Base-by-base conservation (phyloP, 2,888 invertebrate genomes). In the Diarsia mendica region DNA sequence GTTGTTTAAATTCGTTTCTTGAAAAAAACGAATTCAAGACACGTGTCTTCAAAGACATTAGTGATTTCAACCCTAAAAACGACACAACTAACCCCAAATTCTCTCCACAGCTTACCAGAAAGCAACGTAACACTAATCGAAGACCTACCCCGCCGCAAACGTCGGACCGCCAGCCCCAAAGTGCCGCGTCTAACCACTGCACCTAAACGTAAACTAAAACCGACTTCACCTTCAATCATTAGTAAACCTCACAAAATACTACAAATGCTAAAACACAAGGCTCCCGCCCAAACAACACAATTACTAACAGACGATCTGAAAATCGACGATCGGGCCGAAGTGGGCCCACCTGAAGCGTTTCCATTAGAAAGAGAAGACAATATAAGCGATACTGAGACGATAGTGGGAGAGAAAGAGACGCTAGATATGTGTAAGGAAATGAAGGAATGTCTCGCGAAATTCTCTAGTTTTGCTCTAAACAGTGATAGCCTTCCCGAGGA, bases 381-480 rank as follows among this genome's bases (percentile, higher is more conserved):
- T 28, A 70, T 93, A 8, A 94, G 93, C 49, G 95, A 94, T 63
- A 88, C 93, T 0, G 94, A 93, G 71, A 93, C 94, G 0, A 89
- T 93, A 63, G 93, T 93, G 0, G 93, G 92, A 0, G 89, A 87
- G 67, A 87, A 88, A 63, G 87, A 88, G 64, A 68, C 82, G 0
- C 85, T 79, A 2, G 88, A 87, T 39, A 71, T 87, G 78, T 87
- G 87, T 51, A 89, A 92, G 33, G 96, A 95, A 55, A 95, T 96
- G 95, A 95, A 95, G 49, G 95, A 95, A 51, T 95, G 96, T 75
- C 80, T 96, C 0, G 94, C 93, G 0, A 95, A 95, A 71, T 95
- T 96, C 44, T 95, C 95, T 0, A 95, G 91, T 49, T 95, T 95
- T 77, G 95, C 93, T 0, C 86, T 96, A 0, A 92, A 90, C 61